phyloP scores from a whole-genome alignment of 2,888 invertebrate species.

The Azorinus chamasolen region DNA sequence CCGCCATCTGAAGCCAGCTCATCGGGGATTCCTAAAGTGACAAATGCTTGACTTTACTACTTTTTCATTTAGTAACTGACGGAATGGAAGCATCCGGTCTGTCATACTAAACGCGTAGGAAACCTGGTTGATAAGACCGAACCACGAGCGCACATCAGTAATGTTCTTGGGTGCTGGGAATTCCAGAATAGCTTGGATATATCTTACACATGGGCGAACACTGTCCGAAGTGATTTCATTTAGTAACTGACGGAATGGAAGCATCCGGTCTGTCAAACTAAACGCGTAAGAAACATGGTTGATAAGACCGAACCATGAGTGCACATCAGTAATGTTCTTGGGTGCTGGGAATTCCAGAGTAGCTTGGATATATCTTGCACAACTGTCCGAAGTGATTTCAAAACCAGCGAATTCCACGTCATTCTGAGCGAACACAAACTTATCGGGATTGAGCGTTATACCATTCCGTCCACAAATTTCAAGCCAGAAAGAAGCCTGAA shows the following conservation, averaged over 20 bases:
- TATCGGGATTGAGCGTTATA: conserved; percentile 70
- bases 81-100: conserved; percentile 37
- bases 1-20: conserved; percentile 72
- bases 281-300: conserved; percentile 70
- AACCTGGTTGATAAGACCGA: no score
- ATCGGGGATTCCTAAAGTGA: conserved; percentile 70
- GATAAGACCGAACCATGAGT: conserved; percentile 68
- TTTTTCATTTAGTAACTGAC: conserved; percentile 40
- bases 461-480: conserved; percentile 66
- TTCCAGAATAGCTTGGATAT: conserved; percentile 55
- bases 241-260: conserved; percentile 40
- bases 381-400: conserved; percentile 40
- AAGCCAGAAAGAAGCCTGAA: conserved; percentile 63
- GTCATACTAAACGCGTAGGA: conserved; percentile 58
- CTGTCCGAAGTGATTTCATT: conserved; percentile 34
- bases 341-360: conserved; percentile 64
- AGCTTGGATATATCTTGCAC: conserved; percentile 49
- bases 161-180: conserved; percentile 64
- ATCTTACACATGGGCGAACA: conserved; percentile 48
- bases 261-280: conserved; percentile 40
- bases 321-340: conserved; percentile 60
- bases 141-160: no score
- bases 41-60: conserved; percentile 62
- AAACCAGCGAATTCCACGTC: conserved; percentile 66
- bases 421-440: conserved; percentile 71